phyloP scores from a whole-genome alignment of 2,888 invertebrate species.

The Leucophora obtusa region DNA sequence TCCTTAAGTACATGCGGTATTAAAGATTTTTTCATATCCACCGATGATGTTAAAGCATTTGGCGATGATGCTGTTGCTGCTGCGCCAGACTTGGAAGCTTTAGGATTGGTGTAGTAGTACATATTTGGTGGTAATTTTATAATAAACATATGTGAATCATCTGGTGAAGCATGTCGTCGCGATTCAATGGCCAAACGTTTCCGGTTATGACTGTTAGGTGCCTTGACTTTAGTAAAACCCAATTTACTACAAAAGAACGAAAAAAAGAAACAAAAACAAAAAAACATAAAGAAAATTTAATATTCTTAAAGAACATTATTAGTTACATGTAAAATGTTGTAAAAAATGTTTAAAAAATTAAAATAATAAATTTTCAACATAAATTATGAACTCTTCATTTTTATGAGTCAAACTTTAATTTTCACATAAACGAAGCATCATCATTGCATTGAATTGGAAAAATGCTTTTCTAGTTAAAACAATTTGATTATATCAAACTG shows the following conservation, averaged over 20 bases:
- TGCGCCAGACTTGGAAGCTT: constrained; percentile 76
- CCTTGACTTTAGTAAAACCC: constrained; percentile 85
- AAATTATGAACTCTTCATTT: constrained; percentile 37
- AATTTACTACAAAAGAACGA: constrained; percentile 80
- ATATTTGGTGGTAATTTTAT: constrained; percentile 92
- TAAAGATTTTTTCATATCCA: constrained; percentile 43
- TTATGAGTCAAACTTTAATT: not conserved
- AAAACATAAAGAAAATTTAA: constrained; percentile 30
- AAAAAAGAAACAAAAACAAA: constrained; percentile 40
- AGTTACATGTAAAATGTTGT: constrained; percentile 5
- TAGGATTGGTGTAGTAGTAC: constrained; percentile 87
- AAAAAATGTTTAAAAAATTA: not conserved
- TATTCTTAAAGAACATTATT: constrained; percentile 3
- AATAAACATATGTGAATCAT: constrained; percentile 92
- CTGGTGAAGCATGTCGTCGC: constrained; percentile 83
- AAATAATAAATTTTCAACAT: constrained; percentile 34
- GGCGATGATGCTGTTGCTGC: constrained; percentile 65
- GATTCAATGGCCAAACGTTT: constrained; percentile 89
- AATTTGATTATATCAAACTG: not conserved
- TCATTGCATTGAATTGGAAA: constrained; percentile 34
- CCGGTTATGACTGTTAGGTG: constrained; percentile 88
- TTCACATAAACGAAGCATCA: not conserved
- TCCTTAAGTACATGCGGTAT: constrained; percentile 55
- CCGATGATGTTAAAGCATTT: constrained; percentile 33
- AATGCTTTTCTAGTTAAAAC: constrained; percentile 13